A percentile compares a stretch with the other conserved stretches of the same genome.
Evolutionary conservation across 1,140 invertebrate species (phyloP).

Genomic region (Diorhabda sublineata): DNA sequence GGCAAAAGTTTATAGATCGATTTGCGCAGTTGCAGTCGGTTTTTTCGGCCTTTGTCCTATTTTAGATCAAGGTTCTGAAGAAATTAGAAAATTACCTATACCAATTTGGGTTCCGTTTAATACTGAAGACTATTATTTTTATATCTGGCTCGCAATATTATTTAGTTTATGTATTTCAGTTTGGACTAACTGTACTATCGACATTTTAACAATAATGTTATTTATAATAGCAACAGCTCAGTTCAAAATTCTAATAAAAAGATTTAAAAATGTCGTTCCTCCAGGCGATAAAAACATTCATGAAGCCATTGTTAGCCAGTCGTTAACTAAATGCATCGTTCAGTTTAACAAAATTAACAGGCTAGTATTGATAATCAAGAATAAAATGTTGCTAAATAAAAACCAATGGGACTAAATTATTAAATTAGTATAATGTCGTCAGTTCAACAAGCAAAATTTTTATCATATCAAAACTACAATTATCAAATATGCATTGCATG

Average conservation of each 20-base stretch:
- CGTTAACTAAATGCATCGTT: background rate
- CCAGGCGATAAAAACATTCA: background rate
- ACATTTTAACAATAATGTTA: constrained; percentile 19
- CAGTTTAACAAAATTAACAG: constrained; percentile 5
- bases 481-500: too few species aligned
- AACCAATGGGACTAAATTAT: too few species aligned
- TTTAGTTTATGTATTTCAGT: constrained; percentile 15
- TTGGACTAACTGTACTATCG: constrained; percentile 20
- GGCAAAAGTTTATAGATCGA: constrained; percentile 11
- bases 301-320: background rate
- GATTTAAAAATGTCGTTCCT: constrained; percentile 4
- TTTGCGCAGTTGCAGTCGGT: constrained; percentile 7
- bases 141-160: constrained; percentile 10
- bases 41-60: constrained; percentile 19
- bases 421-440: too few species aligned
- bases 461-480: too few species aligned
- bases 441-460: too few species aligned
- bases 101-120: constrained; percentile 20
- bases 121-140: constrained; percentile 11
- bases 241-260: constrained; percentile 18
- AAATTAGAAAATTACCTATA: constrained; percentile 10
- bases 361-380: background rate
- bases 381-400: too few species aligned
- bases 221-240: constrained; percentile 16
- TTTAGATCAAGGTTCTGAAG: constrained; percentile 13